These are phyloP conservation scores for Clarias magur DNA, from an alignment of 2,113 vertebrate genomes.

Conservation along the genomic window DNA sequence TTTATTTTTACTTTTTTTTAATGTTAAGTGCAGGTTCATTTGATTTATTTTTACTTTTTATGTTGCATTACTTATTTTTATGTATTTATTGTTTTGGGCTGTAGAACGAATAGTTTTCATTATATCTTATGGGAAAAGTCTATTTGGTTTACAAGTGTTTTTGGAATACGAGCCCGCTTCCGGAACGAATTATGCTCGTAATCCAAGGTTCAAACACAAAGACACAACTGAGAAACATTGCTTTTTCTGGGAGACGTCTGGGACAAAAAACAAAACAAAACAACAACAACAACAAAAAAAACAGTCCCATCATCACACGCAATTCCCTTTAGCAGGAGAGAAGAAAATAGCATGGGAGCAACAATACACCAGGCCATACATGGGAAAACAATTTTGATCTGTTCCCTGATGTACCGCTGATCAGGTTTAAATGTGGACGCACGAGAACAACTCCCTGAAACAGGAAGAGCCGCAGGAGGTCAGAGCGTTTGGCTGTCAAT, in stretches of 20 bases:
- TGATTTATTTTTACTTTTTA: too few relatives aligned
- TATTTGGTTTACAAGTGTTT: too few relatives aligned
- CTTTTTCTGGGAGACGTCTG: constrained; percentile 26
- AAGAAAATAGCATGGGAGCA: constrained; percentile 70
- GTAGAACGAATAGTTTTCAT: too few relatives aligned
- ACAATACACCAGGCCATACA: constrained; percentile 74
- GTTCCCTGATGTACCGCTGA: constrained; percentile 62
- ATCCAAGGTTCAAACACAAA: background rate
- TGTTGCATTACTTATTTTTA: too few relatives aligned
- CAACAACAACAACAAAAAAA: too few relatives aligned
- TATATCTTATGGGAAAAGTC: too few relatives aligned
- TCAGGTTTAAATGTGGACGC: constrained; percentile 71
- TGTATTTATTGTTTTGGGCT: too few relatives aligned
- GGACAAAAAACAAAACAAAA: background rate
- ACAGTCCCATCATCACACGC: constrained; percentile 61
- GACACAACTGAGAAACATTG: constrained; percentile 36
- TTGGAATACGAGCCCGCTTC: too few relatives aligned
- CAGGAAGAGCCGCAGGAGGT: constrained; percentile 50
- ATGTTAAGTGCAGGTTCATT: too few relatives aligned
- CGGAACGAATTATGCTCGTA: too few relatives aligned
- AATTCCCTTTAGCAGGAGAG: constrained; percentile 64
- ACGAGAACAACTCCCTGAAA: constrained; percentile 67
- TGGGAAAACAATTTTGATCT: constrained; percentile 78
- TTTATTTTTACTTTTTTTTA: too few relatives aligned
- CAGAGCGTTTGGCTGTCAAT: constrained; percentile 39